Evolutionary conservation across 2,888 invertebrate species (phyloP).

Genomic region (Phyllotreta cruciferae): DNA sequence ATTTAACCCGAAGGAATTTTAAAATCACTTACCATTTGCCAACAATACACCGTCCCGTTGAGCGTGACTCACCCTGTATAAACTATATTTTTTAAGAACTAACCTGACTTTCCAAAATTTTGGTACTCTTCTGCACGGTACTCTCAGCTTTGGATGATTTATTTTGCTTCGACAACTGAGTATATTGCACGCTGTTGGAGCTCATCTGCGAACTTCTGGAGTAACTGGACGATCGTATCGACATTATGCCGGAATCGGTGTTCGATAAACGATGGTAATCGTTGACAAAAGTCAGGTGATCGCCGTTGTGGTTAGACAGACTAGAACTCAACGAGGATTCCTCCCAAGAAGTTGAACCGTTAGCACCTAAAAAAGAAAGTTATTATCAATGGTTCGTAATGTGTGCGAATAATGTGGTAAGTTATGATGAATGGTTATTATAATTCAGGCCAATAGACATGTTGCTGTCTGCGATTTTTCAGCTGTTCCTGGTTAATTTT

Average conservation of each 20-base stretch:
- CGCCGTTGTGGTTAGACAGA: slow-evolving; percentile 52
- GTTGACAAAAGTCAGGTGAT: slow-evolving; percentile 47
- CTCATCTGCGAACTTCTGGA: slow-evolving; percentile 70
- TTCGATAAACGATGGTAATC: slow-evolving; percentile 58
- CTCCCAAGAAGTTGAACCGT: slow-evolving; percentile 56
- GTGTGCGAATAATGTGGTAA: slow-evolving; percentile 18
- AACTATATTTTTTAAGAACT: slow-evolving; percentile 36
- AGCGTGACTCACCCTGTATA: too few species aligned
- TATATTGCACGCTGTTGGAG: slow-evolving; percentile 59
- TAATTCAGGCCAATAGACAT: too few species aligned
- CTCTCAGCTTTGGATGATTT: slow-evolving; percentile 51
- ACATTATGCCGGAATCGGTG: slow-evolving; percentile 68
- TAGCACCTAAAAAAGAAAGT: slow-evolving; percentile 48
- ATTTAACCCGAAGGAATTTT: too few species aligned
- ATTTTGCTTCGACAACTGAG: slow-evolving; percentile 50
- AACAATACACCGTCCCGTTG: too few species aligned
- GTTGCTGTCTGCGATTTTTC: too few species aligned
- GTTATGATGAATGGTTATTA: too few species aligned
- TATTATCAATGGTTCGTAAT: not conserved
- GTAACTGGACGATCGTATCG: slow-evolving; percentile 68
- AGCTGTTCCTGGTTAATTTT: too few species aligned
- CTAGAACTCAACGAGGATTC: slow-evolving; percentile 55
- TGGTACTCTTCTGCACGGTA: slow-evolving; percentile 44
- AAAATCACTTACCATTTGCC: too few species aligned
- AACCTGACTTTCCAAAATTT: slow-evolving; percentile 41